Evolutionary conservation across 1,140 invertebrate species (phyloP).

Genomic region (Pachyrhynchus sulphureomaculatus): DNA sequence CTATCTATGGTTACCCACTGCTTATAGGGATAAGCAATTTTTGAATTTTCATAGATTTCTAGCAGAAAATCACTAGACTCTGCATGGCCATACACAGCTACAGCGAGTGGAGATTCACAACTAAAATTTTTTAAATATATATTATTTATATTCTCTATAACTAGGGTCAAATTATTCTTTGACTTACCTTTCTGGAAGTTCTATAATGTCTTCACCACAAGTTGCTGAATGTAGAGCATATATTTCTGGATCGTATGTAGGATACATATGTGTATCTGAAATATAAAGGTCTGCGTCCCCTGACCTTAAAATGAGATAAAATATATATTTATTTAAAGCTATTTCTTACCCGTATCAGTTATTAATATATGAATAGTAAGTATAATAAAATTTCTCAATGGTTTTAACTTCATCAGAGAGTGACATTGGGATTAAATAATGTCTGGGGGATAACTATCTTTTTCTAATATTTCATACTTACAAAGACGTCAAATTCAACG

Average conservation of each 20-base stretch:
- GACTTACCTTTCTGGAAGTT: constrained; percentile 52
- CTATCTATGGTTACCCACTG: neutral
- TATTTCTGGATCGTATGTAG: constrained; percentile 55
- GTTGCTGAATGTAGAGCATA: constrained; percentile 60
- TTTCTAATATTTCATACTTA: constrained; percentile 1
- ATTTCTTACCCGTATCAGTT: too few species aligned
- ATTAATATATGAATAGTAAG: too few species aligned
- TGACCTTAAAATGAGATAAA: constrained; percentile 7
- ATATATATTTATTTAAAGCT: too few species aligned
- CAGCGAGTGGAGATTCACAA: constrained; percentile 1
- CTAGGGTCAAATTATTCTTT: too few species aligned
- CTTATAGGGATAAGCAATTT: constrained; percentile 7
- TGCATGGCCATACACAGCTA: constrained; percentile 19
- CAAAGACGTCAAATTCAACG: constrained; percentile 18
- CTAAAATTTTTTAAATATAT: neutral
- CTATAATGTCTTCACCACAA: constrained; percentile 58
- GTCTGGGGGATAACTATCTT: too few species aligned
- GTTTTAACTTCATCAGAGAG: too few species aligned
- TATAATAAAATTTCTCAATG: too few species aligned
- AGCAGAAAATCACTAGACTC: constrained; percentile 8
- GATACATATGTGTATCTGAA: constrained; percentile 53
- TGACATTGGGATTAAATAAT: too few species aligned
- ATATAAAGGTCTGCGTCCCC: constrained; percentile 63
- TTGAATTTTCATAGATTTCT: constrained; percentile 13
- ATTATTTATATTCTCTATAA: too few species aligned